A percentile compares a stretch with the other conserved stretches of the same genome.
Conservation (phyloP, 1,140 invertebrate genomes). For the Telenomus remus region DNA sequence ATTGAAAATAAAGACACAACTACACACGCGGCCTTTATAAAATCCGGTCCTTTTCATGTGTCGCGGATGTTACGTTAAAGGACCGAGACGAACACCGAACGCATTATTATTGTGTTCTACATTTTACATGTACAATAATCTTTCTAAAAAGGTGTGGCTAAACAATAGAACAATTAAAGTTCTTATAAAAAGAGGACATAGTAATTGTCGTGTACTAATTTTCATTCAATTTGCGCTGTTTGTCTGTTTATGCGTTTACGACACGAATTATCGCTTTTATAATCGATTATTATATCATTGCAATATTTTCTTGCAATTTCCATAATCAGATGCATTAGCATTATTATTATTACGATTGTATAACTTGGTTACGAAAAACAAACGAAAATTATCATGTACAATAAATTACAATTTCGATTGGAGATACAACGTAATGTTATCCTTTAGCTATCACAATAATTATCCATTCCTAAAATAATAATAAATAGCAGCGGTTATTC, state of each 20-base stretch:
- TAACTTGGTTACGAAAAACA: too few relatives aligned
- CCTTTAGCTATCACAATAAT: too few relatives aligned
- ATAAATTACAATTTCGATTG: too few relatives aligned
- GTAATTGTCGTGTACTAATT: constrained; percentile 35
- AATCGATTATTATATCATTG: constrained; percentile 19
- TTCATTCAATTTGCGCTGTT: constrained; percentile 42
- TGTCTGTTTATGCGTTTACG: constrained; percentile 27
- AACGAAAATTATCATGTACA: too few relatives aligned
- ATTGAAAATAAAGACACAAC: constrained; percentile 21
- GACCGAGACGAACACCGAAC: constrained; percentile 49
- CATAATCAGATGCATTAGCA: too few relatives aligned
- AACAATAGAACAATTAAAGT: constrained; percentile 52
- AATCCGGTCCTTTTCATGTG: constrained; percentile 33
- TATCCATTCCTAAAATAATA: too few relatives aligned
- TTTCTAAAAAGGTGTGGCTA: constrained; percentile 50
- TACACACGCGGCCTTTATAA: constrained; percentile 19
- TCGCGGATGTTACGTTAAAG: constrained; percentile 51
- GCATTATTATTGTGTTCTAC: constrained; percentile 50
- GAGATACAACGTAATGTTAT: too few relatives aligned
- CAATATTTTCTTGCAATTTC: too few relatives aligned
- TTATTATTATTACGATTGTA: too few relatives aligned
- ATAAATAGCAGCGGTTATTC: too few relatives aligned
- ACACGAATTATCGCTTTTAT: constrained; percentile 22
- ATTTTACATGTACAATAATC: constrained; percentile 53
- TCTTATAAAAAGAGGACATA: constrained; percentile 34